Conservation (phyloP, 1,140 invertebrate species). For the Drosophila nannoptera region DNA sequence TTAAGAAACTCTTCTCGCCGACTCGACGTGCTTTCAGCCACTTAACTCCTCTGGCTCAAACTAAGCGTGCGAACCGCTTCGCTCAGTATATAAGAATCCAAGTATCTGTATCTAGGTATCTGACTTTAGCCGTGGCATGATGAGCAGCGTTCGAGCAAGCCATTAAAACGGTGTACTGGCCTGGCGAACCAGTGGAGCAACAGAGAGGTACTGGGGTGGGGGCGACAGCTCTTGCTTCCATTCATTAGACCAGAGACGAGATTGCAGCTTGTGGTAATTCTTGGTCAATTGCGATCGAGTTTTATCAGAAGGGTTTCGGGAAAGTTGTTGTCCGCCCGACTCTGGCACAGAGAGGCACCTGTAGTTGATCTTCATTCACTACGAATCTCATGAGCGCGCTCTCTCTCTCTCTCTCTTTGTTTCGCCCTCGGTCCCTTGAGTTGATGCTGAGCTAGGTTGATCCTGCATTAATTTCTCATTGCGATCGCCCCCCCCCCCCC, state of each 20-base stretch:
- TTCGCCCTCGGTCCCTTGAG: too few relatives aligned
- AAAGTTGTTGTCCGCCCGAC: background rate
- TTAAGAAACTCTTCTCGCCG: background rate
- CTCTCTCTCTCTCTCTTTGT: too few relatives aligned
- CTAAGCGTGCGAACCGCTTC: conserved; percentile 25
- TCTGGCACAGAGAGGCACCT: background rate
- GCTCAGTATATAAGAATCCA: background rate
- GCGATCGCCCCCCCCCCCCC: background rate
- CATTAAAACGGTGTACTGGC: conserved; percentile 22
- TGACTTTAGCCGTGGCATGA: conserved; percentile 4
- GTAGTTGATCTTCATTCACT: background rate
- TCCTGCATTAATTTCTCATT: background rate
- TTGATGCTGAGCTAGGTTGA: too few relatives aligned
- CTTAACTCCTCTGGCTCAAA: conserved; percentile 15
- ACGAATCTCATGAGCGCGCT: too few relatives aligned
- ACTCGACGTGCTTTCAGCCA: conserved; percentile 12
- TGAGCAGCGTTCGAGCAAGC: conserved; percentile 9
- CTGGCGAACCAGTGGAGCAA: background rate
- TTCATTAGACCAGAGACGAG: background rate
- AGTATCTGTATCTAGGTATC: background rate
- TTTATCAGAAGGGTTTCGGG: background rate
- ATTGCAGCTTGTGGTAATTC: background rate
- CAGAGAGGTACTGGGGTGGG: background rate
- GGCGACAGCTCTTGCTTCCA: too few relatives aligned
- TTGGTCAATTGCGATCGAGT: background rate